Evolutionary conservation across 2,888 invertebrate genomes (phyloP), one percentile per base, ranked within the genome.

Genomic region (Branchellion lobata): DNA sequence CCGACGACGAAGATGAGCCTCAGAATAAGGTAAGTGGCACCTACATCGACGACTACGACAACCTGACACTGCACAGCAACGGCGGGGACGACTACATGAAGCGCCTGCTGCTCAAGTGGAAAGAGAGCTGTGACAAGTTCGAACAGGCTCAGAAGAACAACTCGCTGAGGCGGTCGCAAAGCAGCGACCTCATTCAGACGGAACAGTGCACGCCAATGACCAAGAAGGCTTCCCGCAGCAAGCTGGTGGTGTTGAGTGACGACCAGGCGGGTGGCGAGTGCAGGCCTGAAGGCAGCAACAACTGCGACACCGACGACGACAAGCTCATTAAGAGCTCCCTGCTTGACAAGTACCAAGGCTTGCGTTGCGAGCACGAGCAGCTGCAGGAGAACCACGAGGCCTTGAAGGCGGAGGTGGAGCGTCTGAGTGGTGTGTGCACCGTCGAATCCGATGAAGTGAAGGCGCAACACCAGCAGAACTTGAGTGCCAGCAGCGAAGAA

Each of bases 1-100:
- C 47, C 31, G 65, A 61, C 27, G 77, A 77, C 34, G 65, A 65
- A 24, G 61, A 77, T 1, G 61, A 65, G 1, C 21, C 31, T 1
- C 34, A 61, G 14, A 31, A 75, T 8, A 27, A 24, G 31, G 36
- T 8, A 18, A 24, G 75, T 57, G 61, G 14, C 21, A n/a, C 36
- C 31, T 75, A 29, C 75, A 53, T 75, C 53, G 75, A 75, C 53
- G 75, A 75, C 53, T 75, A 75, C 53, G 75, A 75, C 24, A 53
- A 40, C 51, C 75, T 53, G 0, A 51, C 27, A 5, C 75, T 75
- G 29, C 47, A 69, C 5, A 65, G 65, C 65, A 27, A 24, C 29
- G 27, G 69, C 11, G 34, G 69, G 3, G 69, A 69, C 21, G 69
- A 69, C 27, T 69, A 31, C 21, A 3, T 69, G 33, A 69, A 69